phyloP scores from a whole-genome alignment of 1,140 invertebrate genomes.

The Sesamia nonagrioides region DNA sequence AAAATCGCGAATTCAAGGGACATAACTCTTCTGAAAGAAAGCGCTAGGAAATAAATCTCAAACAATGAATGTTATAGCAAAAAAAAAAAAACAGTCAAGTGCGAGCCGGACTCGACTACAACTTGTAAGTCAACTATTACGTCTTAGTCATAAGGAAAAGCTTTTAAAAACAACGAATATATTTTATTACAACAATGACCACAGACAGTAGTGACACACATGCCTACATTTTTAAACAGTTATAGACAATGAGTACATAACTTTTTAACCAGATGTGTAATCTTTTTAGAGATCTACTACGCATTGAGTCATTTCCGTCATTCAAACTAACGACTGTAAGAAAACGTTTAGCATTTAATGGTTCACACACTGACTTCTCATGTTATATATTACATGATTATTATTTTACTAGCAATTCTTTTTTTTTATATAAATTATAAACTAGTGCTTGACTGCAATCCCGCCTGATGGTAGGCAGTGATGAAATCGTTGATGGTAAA shows the following conservation, averaged over 20 bases:
- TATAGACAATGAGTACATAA: slow-evolving; percentile 23
- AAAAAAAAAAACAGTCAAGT: too few species aligned
- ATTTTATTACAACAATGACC: slow-evolving; percentile 24
- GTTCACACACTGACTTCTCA: neutral
- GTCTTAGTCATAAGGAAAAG: neutral
- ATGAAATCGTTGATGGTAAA: too few species aligned
- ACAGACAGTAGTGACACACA: slow-evolving; percentile 19
- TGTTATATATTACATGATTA: neutral
- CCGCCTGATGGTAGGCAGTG: too few species aligned
- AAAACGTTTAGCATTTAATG: neutral
- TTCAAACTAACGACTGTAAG: slow-evolving; percentile 4
- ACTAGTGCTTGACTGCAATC: too few species aligned
- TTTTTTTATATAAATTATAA: too few species aligned
- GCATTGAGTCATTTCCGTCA: slow-evolving; percentile 18
- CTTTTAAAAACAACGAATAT: neutral
- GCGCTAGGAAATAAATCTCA: too few species aligned
- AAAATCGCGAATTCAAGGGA: too few species aligned
- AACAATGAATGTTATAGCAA: too few species aligned
- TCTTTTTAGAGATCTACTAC: neutral
- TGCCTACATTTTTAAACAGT: slow-evolving; percentile 18
- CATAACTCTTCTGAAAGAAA: too few species aligned
- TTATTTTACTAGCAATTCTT: neutral
- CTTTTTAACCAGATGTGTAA: slow-evolving; percentile 31
- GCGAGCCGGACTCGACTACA: too few species aligned
- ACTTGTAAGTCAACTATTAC: too few species aligned